Evolutionary conservation across 2,888 invertebrate species (phyloP), one percentile per base, ranked within the genome.

Genomic region (Schizaphis graminum): DNA sequence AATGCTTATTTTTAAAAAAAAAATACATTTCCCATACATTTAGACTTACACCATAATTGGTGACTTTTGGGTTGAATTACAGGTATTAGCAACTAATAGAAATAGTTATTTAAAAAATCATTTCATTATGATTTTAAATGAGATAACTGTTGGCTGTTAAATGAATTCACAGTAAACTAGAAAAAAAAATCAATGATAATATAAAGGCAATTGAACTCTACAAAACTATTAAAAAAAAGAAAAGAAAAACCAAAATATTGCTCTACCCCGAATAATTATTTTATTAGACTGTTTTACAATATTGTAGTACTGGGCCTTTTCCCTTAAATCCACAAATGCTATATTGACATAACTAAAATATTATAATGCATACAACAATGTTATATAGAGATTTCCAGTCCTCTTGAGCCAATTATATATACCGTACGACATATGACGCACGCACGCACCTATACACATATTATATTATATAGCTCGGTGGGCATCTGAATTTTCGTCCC

Each of bases 331-430:
- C 7, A 21, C 77, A 7, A 35, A 21, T 35, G 21, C 3, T 35
- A 21, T 21, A 77, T 77, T 35, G 35, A 35, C 35, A 77, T 77
- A n/a, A 77, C n/a, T 35, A 35, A 16, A 77, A 77, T 77, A 77
- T 35, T 67, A 67, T 67, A 67, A 67, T 67, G 67, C n/a, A 67
- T 67, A 67, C 16, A n/a, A 67, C 67, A 5, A 67, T 67, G n/a
- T 67, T 35, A 77, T 77, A 35, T 21, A 77, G 35, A 77, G 16
- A 91, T 85, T 56, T 44, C 26, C 35, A 28, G 41, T 26, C 47
- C 85, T 49, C 61, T 87, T 41, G 44, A 87, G 49, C 47, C 16
- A 92, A 87, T 92, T 92, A 92, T 77, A 21, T 92, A 49, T 26
- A 57, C 61, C 61, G 8, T 24, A 28, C 87, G 28, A 57, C 61